Evolutionary conservation across 1,140 invertebrate genomes (phyloP).

Genomic region (Tetramorium parvispinum): DNA sequence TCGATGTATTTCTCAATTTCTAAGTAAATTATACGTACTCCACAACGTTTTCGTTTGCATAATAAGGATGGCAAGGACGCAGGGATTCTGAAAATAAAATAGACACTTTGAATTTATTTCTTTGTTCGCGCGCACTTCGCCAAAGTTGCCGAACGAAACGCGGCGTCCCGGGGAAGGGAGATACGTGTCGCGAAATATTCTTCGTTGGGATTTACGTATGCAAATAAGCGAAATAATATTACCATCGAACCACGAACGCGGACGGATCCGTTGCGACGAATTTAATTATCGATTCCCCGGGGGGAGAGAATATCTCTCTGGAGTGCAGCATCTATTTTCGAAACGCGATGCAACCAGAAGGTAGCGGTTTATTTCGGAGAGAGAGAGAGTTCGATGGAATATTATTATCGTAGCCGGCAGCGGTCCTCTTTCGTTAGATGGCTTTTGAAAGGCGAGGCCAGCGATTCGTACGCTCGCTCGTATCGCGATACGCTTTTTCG

Average conservation of each 20-base stretch:
- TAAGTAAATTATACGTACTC: background rate
- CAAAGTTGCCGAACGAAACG: background rate
- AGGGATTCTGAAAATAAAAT: background rate
- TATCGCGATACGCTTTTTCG: background rate
- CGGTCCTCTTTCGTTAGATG: background rate
- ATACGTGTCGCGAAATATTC: background rate
- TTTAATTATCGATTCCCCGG: constrained; percentile 56
- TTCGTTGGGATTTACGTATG: constrained; percentile 38
- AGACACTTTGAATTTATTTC: constrained; percentile 42
- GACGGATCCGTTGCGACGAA: constrained; percentile 16
- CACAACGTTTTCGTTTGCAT: background rate
- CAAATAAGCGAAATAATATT: constrained; percentile 53
- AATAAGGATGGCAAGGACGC: background rate
- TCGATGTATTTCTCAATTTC: background rate
- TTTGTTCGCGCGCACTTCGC: background rate
- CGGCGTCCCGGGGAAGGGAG: background rate
- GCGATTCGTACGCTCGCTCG: background rate
- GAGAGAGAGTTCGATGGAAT: constrained; percentile 36
- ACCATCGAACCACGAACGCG: constrained; percentile 43
- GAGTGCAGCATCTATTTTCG: constrained; percentile 6
- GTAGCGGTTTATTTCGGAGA: constrained; percentile 30
- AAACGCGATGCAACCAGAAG: constrained; percentile 27
- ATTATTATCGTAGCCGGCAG: constrained; percentile 39
- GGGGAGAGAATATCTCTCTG: constrained; percentile 19
- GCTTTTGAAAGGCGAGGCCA: background rate